Percentiles rank a stretch among this genome's conserved stretches.
phyloP scores from a whole-genome alignment of 2,888 invertebrate genomes.

The Alviniconcha strummeri region DNA sequence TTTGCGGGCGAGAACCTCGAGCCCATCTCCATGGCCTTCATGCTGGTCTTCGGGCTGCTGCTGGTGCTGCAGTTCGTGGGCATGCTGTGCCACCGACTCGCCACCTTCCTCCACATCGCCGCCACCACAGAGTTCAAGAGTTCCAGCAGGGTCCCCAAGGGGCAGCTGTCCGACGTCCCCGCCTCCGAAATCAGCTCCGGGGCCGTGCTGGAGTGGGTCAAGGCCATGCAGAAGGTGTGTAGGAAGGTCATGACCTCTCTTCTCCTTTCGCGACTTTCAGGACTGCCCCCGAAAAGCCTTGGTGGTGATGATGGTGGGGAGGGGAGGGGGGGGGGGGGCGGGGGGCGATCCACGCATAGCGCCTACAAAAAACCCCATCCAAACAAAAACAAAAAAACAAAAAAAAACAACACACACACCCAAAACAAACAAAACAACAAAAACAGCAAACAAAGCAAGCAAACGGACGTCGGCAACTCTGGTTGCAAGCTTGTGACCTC shows the following conservation, averaged over 20 bases:
- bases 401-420: no score
- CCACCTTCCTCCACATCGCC: constrained; percentile 96
- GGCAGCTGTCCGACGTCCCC: not conserved
- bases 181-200: constrained; percentile 13
- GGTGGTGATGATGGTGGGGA: no score
- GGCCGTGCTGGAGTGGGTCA: constrained; percentile 38
- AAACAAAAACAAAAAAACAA: no score
- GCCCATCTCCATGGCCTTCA: constrained; percentile 58
- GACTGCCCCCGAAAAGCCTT: no score
- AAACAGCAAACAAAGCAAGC: no score
- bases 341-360: no score
- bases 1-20: constrained; percentile 43
- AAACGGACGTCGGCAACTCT: no score
- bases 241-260: not conserved
- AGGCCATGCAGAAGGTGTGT: constrained; percentile 39
- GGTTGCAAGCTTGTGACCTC: no score
- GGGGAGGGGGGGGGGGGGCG: no score
- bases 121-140: constrained; percentile 82
- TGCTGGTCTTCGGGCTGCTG: constrained; percentile 55
- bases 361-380: no score
- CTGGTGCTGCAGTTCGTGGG: constrained; percentile 78
- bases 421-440: no score
- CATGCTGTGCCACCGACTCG: constrained; percentile 99
- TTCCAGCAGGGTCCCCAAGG: not conserved
- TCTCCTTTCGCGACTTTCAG: no score